Evolutionary conservation across 2,797 vertebrate genomes (phyloP), one percentile per base, ranked within the genome.

Genomic region (Myoxocephalus aenaeus): DNA sequence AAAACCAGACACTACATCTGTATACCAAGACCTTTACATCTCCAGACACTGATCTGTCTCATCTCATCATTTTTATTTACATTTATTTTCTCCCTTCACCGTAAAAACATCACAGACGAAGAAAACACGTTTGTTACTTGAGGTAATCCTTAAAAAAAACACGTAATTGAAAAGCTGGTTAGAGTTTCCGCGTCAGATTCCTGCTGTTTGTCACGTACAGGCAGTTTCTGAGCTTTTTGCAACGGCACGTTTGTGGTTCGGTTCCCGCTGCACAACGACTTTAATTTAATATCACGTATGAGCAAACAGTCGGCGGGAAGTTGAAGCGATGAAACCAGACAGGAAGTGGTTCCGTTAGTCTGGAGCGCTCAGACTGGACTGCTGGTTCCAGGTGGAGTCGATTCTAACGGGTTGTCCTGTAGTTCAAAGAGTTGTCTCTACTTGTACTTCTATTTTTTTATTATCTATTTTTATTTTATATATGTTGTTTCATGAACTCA

Each of bases 191-290:
- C 75, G 65, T 73, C 2, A 61, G 58, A 78, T 12, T 58, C 46
- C 67, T 9, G 44, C 38, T 11, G 38, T 12, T 40, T 12, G 38
- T 40, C 38, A 11, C 68, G 12, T 65, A 73, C 77, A 27, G 93
- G 92, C 92, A 93, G 93, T 89, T 85, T 38, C 71, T 80, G 40
- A 92, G 92, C 89, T 92, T 89, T 89, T 58, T 42, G 66, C 73
- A 50, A 44, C 53, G 86, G 87, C 86, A 91, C 86, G 44, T 81
- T 42, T 46, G 77, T 70, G 70, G 59, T 65, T 6, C 67, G 38
- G 10, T 34, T 34, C 34, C 11, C 65, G 56, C 63, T 66, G 50
- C 32, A 32, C 32, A 5, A 32, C 32, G 32, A 32, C 32, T 32
- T 5, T 5, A 32, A 32, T 38, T 38, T 11, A 42, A n/a, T 2